Conservation (phyloP, 1,140 invertebrate genomes). For the Lysiphlebus fabarum region DNA sequence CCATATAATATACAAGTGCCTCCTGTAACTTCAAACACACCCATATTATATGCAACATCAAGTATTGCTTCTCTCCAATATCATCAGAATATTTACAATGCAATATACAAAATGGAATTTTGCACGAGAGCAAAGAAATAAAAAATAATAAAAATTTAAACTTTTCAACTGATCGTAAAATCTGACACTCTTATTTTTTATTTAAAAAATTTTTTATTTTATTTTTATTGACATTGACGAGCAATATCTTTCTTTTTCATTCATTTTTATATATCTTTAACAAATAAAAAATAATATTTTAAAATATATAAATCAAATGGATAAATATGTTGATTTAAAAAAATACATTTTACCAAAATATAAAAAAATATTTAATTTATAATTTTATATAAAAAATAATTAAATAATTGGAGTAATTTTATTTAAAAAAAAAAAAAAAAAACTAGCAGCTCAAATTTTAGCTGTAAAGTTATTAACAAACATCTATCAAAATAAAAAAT, state of each 20-base stretch:
- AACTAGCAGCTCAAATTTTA: too few relatives aligned
- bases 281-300: background rate
- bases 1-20: background rate
- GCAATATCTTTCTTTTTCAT: background rate
- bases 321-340: constrained; percentile 2
- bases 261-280: background rate
- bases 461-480: too few relatives aligned
- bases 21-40: background rate
- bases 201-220: background rate
- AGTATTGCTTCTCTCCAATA: background rate
- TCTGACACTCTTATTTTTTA: constrained; percentile 4
- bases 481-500: too few relatives aligned
- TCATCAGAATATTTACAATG: constrained; percentile 9
- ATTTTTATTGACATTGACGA: constrained; percentile 9
- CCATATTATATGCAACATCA: too few relatives aligned
- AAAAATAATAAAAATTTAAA: background rate
- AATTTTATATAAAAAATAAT: too few relatives aligned
- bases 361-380: too few relatives aligned
- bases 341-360: too few relatives aligned
- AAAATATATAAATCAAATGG: constrained; percentile 9
- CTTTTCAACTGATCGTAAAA: constrained; percentile 16
- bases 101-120: constrained; percentile 8
- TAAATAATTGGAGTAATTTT: too few relatives aligned
- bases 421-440: too few relatives aligned
- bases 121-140: background rate